Evolutionary conservation across 2,113 vertebrate genomes (phyloP).

Genomic region (Xiphias gladius): DNA sequence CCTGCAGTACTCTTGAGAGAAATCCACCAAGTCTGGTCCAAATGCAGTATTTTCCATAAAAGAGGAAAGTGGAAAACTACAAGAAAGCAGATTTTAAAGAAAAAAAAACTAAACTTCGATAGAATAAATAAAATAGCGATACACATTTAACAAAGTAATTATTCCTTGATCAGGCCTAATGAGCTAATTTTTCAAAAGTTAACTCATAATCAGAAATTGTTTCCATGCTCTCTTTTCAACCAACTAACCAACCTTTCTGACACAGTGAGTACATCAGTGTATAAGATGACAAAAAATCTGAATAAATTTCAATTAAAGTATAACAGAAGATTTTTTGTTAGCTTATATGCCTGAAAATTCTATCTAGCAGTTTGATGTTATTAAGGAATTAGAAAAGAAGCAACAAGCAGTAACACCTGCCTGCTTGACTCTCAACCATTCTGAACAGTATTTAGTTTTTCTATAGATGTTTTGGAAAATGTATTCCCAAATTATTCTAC

Average conservation of each 20-base stretch:
- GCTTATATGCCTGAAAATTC: too few species aligned
- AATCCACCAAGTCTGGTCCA: constrained; percentile 29
- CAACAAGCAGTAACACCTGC: neutral
- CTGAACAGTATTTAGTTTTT: neutral
- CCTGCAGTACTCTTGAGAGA: constrained; percentile 48
- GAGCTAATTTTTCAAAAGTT: neutral
- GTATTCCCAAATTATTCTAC: neutral
- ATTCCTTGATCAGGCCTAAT: neutral
- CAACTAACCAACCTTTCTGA: neutral
- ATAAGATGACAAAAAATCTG: neutral
- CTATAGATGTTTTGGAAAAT: neutral
- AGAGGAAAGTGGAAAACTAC: neutral
- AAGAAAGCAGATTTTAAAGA: neutral
- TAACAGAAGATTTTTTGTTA: neutral
- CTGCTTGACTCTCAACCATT: neutral
- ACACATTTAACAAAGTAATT: neutral
- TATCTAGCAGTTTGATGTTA: neutral
- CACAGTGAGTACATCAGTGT: neutral
- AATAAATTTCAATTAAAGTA: neutral
- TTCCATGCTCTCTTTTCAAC: neutral
- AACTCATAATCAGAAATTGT: neutral
- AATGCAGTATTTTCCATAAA: constrained; percentile 23
- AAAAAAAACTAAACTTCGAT: neutral
- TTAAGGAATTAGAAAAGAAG: neutral
- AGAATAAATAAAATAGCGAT: neutral